These are phyloP conservation scores for Aleadryas rufinucha DNA, from an alignment of 2,113 vertebrate species.

Conservation along the genomic window DNA sequence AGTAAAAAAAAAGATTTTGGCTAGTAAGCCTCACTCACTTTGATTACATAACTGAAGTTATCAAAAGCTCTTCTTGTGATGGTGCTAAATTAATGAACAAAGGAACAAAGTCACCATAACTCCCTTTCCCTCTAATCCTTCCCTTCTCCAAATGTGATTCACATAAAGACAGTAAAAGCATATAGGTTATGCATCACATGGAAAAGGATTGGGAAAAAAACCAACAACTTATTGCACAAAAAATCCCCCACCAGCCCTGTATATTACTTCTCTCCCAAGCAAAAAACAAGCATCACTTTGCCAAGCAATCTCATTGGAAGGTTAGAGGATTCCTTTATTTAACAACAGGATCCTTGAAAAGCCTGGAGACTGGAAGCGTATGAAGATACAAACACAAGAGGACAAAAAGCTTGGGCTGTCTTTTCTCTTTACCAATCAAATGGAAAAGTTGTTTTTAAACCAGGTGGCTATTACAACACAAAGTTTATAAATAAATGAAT, in stretches of 20 bases:
- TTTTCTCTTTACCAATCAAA: not conserved
- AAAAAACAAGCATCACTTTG: not conserved
- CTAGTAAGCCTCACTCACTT: not conserved
- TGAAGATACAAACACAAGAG: not conserved
- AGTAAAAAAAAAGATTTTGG: not conserved
- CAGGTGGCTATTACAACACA: conserved; percentile 15
- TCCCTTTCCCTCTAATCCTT: not conserved
- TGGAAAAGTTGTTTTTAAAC: conserved; percentile 34
- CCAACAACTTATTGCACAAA: not conserved
- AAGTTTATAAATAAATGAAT: conserved; percentile 52
- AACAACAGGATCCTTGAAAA: not conserved
- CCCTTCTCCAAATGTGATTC: not conserved
- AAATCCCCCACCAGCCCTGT: not conserved
- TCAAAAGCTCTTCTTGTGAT: not conserved
- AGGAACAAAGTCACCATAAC: not conserved
- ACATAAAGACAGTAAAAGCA: not conserved
- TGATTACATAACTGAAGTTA: not conserved
- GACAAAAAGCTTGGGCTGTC: not conserved
- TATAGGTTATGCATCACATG: not conserved
- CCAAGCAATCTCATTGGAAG: not conserved
- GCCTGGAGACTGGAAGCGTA: not conserved
- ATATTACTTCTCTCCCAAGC: not conserved
- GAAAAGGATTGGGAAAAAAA: not conserved
- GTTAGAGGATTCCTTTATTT: not conserved
- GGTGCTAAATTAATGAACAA: not conserved